These are phyloP conservation scores for Podarcis cretensis DNA, from an alignment of 2,113 vertebrate genomes.

Conservation along the genomic window DNA sequence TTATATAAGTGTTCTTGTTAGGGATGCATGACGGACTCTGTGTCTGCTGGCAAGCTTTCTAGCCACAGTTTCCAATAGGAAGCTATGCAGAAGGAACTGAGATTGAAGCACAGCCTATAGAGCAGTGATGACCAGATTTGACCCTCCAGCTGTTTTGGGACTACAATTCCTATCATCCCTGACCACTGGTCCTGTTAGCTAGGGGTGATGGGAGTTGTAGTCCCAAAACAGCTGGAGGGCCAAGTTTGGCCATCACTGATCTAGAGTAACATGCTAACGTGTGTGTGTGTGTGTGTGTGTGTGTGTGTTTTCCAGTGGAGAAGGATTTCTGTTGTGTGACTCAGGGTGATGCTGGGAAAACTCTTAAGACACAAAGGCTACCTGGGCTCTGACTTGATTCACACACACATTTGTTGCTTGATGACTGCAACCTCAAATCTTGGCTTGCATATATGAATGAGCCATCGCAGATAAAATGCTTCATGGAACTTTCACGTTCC, in stretches of 20 bases:
- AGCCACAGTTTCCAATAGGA: neutral
- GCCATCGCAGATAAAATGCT: neutral
- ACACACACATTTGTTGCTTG: neutral
- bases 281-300: neutral
- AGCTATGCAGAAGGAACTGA: neutral
- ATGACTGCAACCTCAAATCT: neutral
- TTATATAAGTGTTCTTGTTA: constrained; percentile 13
- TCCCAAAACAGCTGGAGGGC: neutral
- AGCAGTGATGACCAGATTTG: too few species aligned
- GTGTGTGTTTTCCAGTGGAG: neutral
- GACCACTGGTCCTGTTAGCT: too few species aligned
- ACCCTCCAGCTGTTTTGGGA: too few species aligned
- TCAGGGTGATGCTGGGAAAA: neutral
- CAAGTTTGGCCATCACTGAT: neutral
- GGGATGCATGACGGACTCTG: neutral
- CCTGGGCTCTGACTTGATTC: neutral
- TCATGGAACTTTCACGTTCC: neutral
- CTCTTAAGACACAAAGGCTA: neutral
- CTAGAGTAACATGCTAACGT: neutral
- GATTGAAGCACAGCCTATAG: neutral
- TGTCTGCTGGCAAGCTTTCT: neutral
- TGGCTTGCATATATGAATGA: neutral
- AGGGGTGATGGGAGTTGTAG: too few species aligned
- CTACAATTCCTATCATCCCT: too few species aligned
- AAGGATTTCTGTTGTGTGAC: neutral